phyloP scores from a whole-genome alignment of 2,888 invertebrate genomes.

The Marronus borbonicus region DNA sequence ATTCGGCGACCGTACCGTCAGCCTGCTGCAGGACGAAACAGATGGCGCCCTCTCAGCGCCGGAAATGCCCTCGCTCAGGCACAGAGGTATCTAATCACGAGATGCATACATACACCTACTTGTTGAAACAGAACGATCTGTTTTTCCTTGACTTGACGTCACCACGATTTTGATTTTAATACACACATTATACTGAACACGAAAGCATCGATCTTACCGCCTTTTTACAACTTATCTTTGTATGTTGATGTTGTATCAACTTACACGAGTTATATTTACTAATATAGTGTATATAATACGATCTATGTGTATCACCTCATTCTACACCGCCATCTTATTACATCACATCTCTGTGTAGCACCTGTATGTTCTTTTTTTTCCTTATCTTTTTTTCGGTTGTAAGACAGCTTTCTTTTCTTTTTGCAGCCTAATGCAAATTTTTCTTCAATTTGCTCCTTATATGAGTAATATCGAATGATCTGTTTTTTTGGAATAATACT shows the following conservation, averaged over 20 bases:
- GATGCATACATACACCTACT: slow-evolving; percentile 8
- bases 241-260: slow-evolving; percentile 12
- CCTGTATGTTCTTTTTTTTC: slow-evolving; percentile 19
- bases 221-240: not conserved
- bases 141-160: not conserved
- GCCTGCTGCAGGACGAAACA: slow-evolving; percentile 80
- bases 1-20: slow-evolving; percentile 72
- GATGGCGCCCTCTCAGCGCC: slow-evolving; percentile 88
- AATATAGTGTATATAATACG: not conserved
- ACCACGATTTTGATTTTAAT: not conserved
- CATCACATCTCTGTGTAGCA: slow-evolving; percentile 36
- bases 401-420: slow-evolving; percentile 19
- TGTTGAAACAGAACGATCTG: slow-evolving; percentile 15
- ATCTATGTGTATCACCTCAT: slow-evolving; percentile 25
- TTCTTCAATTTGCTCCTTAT: not conserved
- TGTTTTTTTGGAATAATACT: not conserved
- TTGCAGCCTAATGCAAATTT: slow-evolving; percentile 39
- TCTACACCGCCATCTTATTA: slow-evolving; percentile 23
- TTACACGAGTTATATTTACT: not conserved
- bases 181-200: slow-evolving; percentile 1
- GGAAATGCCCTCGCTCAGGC: slow-evolving; percentile 81
- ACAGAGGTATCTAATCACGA: slow-evolving; percentile 71
- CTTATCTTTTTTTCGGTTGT: slow-evolving; percentile 11
- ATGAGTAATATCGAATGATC: slow-evolving; percentile 17
- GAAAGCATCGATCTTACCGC: too few species aligned